phyloP scores from a whole-genome alignment of 2,113 vertebrate species.

The Pyxicephalus adspersus region DNA sequence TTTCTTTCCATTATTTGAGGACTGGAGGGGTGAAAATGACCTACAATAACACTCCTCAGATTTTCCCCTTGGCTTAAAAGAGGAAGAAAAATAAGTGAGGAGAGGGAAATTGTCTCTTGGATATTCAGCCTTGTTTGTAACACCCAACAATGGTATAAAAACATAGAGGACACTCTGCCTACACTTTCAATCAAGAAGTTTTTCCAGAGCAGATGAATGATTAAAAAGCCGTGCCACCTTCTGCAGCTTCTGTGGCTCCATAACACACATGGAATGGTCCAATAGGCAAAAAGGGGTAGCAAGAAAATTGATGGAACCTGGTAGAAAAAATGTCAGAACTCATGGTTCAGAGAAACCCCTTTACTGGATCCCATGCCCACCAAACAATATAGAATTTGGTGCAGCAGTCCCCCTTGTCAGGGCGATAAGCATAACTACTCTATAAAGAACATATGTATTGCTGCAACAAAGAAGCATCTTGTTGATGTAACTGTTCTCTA shows the following conservation, averaged over 20 bases:
- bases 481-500: no score
- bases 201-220: not conserved
- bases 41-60: constrained; percentile 42
- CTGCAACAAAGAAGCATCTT: no score
- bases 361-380: no score
- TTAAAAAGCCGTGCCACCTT: not conserved
- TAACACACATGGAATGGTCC: no score
- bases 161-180: not conserved
- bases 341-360: no score
- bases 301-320: no score
- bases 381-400: no score
- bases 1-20: constrained; percentile 45
- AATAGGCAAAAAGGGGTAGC: no score
- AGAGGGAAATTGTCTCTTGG: not conserved
- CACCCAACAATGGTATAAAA: constrained; percentile 39
- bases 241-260: not conserved
- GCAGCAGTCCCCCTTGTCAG: no score
- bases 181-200: constrained; percentile 5
- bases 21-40: constrained; percentile 39
- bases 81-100: not conserved
- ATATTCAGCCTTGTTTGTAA: not conserved
- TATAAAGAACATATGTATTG: no score
- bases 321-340: no score
- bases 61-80: constrained; percentile 42
- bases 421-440: no score